Evolutionary conservation across 2,113 vertebrate species (phyloP).

Genomic region (Choloepus hoffmanni): DNA sequence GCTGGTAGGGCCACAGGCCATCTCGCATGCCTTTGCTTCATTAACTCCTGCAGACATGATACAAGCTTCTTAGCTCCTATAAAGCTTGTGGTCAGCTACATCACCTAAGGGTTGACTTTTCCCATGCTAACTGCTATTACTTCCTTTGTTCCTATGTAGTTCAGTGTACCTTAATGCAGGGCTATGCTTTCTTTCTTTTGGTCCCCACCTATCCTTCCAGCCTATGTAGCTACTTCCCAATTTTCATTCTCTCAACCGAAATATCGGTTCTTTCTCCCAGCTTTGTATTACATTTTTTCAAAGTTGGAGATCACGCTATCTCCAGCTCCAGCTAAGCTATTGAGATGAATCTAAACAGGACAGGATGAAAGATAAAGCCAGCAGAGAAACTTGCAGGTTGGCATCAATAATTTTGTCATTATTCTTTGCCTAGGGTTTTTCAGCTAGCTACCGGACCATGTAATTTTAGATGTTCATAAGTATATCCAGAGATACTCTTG

Average conservation of each 20-base stretch:
- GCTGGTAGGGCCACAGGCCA: accelerated
- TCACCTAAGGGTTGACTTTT: background rate
- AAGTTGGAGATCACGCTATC: background rate
- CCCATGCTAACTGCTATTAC: background rate
- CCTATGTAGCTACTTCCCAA: background rate
- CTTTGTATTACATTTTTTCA: background rate
- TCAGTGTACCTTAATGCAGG: background rate
- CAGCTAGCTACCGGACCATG: background rate
- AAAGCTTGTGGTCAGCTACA: background rate
- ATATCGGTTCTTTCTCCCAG: slow-evolving; percentile 14
- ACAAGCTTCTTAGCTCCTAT: background rate
- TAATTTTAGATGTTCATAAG: background rate
- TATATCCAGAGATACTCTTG: background rate
- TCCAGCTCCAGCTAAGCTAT: background rate
- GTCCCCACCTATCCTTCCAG: background rate
- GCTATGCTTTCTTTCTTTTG: background rate
- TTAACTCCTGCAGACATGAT: background rate
- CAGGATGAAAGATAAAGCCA: background rate
- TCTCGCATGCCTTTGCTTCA: background rate
- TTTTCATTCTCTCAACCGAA: slow-evolving; percentile 39
- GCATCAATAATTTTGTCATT: background rate
- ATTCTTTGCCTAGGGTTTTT: background rate
- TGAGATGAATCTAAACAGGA: background rate
- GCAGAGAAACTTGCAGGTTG: background rate
- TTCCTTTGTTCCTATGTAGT: background rate